phyloP scores from a whole-genome alignment of 2,797 vertebrate species.

The Intellagama lesueurii region DNA sequence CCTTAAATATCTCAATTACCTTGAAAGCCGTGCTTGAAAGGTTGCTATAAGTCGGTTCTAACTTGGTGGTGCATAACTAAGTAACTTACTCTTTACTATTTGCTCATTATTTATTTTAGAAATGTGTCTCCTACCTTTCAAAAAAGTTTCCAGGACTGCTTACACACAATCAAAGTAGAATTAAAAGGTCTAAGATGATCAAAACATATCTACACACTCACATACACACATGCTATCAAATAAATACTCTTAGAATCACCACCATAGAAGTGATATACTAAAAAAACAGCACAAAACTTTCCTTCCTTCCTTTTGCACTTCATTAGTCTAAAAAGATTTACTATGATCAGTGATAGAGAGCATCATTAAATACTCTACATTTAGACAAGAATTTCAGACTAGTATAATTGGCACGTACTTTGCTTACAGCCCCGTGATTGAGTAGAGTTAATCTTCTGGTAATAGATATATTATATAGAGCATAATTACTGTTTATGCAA shows the following conservation, averaged over 20 bases:
- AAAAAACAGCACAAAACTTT: neutral
- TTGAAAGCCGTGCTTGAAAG: too few relatives aligned
- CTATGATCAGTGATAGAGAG: conserved; percentile 22
- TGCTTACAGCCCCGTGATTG: neutral
- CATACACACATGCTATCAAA: neutral
- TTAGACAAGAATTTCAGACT: conserved; percentile 47
- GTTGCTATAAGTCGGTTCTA: too few relatives aligned
- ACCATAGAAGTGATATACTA: neutral
- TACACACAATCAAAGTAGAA: neutral
- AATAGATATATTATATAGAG: conserved; percentile 33
- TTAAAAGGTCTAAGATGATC: neutral
- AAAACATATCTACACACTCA: neutral
- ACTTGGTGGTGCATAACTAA: too few relatives aligned
- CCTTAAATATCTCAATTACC: too few relatives aligned
- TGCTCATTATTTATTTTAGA: neutral
- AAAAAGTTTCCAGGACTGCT: neutral
- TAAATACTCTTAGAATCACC: neutral
- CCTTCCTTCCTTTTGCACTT: too few relatives aligned
- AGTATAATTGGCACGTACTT: conserved; percentile 34
- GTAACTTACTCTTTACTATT: neutral
- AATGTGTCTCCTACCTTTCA: neutral
- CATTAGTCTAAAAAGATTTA: neutral
- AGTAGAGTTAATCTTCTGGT: conserved; percentile 2
- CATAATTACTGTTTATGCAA: neutral
- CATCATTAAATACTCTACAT: conserved; percentile 22